These are phyloP conservation scores for Terrapene triunguis DNA, from an alignment of 2,113 vertebrate genomes.

Conservation along the genomic window DNA sequence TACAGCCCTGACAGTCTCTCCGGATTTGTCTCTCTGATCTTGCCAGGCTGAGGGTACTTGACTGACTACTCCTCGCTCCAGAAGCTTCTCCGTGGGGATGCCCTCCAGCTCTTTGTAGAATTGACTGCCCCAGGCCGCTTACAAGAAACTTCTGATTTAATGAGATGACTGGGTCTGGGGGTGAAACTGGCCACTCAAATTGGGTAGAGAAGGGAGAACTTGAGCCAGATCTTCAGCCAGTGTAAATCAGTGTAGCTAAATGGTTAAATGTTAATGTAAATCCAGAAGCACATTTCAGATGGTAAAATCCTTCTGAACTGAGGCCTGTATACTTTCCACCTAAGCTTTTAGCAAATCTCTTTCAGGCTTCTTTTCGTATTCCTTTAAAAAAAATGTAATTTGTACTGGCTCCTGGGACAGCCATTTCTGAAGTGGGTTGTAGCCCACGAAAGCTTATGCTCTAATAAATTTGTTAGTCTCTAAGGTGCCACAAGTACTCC, in stretches of 20 bases:
- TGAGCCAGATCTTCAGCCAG: rapidly evolving
- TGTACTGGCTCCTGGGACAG: neutral
- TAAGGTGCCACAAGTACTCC: no score
- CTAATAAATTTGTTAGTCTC: no score
- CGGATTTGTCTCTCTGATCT: neutral
- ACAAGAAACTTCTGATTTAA: neutral
- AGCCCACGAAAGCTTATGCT: no score
- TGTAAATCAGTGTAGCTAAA: neutral
- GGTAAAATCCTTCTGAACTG: neutral
- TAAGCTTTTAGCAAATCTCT: neutral
- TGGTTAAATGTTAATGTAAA: rapidly evolving
- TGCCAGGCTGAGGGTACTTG: neutral
- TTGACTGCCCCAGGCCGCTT: neutral
- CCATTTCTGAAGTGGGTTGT: conserved; percentile 36
- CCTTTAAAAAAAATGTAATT: neutral
- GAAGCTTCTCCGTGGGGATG: rapidly evolving
- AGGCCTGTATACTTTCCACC: neutral
- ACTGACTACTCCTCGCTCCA: neutral
- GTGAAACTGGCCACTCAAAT: neutral
- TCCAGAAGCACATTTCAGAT: neutral
- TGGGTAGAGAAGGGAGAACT: neutral
- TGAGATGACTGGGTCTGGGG: neutral
- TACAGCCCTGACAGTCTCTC: neutral
- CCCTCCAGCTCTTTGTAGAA: neutral
- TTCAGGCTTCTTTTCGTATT: neutral